A percentile compares a stretch with the other conserved stretches of the same genome.
Evolutionary conservation across 2,888 invertebrate genomes (phyloP).

Genomic region (Diarsia mendica): DNA sequence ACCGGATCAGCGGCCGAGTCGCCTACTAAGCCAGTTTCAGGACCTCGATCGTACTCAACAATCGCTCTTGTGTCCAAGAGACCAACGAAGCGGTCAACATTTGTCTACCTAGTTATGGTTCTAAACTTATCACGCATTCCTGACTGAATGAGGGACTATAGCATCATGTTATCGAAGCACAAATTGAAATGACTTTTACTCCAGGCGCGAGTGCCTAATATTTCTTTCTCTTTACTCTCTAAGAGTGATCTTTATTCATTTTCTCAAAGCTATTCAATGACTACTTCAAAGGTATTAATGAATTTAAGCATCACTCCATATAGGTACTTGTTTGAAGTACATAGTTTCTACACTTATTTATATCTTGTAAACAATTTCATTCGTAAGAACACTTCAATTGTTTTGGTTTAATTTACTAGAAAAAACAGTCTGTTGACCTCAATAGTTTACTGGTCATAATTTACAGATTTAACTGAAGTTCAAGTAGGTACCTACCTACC

Average conservation of each 20-base stretch:
- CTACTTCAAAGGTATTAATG: background rate
- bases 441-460: background rate
- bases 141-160: background rate
- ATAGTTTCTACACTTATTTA: background rate
- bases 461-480: background rate
- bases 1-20: too few species aligned
- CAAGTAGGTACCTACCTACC: too few species aligned
- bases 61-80: background rate
- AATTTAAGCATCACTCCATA: background rate
- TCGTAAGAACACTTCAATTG: background rate
- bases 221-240: too few species aligned
- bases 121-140: background rate
- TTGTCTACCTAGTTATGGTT: background rate
- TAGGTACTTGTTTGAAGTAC: background rate
- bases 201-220: constrained; percentile 12
- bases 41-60: too few species aligned
- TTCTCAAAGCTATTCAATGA: background rate
- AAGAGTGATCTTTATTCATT: background rate
- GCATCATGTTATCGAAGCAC: background rate
- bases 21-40: too few species aligned
- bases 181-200: background rate
- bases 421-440: background rate
- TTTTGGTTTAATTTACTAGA: too few species aligned
- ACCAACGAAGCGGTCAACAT: background rate
- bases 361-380: background rate